Evolutionary conservation across 2,888 invertebrate genomes (phyloP).

Genomic region (Serripes groenlandicus): DNA sequence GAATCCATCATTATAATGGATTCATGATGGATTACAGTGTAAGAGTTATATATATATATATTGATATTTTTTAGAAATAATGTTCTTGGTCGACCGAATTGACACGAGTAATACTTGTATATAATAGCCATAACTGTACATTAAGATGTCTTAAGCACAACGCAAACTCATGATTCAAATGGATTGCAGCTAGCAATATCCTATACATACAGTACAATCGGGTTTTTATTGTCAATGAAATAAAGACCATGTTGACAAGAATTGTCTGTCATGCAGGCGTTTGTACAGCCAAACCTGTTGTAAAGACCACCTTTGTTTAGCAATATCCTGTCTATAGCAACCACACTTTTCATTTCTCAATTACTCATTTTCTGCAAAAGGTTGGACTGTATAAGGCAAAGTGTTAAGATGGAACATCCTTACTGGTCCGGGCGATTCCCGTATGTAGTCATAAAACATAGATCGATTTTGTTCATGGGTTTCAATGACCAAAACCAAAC

Average conservation of each 20-base stretch:
- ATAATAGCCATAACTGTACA: too few relatives aligned
- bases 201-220: neutral
- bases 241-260: too few relatives aligned
- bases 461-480: neutral
- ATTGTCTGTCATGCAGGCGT: neutral
- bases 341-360: neutral
- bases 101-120: too few relatives aligned
- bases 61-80: too few relatives aligned
- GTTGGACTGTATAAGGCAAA: neutral
- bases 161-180: neutral
- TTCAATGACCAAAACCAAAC: neutral
- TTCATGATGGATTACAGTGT: too few relatives aligned
- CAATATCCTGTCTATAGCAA: neutral
- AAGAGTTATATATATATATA: too few relatives aligned
- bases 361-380: neutral
- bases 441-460: neutral
- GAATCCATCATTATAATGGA: too few relatives aligned
- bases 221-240: neutral
- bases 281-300: neutral
- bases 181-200: neutral
- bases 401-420: neutral
- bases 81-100: too few relatives aligned
- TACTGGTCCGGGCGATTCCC: too few relatives aligned
- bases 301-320: neutral
- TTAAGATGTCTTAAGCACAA: too few relatives aligned